Conservation (phyloP, 92 coral and sea anemone species). For the Siderastrea radians region DNA sequence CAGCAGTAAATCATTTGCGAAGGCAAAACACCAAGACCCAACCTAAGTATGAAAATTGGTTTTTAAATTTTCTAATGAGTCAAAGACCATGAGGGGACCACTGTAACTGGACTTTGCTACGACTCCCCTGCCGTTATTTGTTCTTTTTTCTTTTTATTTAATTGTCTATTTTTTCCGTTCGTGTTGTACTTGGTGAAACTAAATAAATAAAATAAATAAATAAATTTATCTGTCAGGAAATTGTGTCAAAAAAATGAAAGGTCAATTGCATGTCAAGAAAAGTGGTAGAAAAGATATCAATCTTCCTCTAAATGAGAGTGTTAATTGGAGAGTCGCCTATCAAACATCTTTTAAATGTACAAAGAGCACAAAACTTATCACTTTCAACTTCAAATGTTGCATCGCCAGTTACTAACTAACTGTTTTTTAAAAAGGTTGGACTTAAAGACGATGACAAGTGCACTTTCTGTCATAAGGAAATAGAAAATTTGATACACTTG, state of each 20-base stretch:
- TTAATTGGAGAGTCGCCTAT: slow-evolving; percentile 13
- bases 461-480: background rate
- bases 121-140: no score
- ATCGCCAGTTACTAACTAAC: background rate
- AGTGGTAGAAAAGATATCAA: slow-evolving; percentile 15
- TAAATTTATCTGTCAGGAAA: background rate
- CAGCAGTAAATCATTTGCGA: background rate
- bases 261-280: slow-evolving; percentile 11
- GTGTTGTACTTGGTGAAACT: no score
- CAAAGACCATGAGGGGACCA: background rate
- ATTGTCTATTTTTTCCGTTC: no score
- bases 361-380: slow-evolving; percentile 18
- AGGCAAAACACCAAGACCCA: background rate
- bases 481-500: background rate
- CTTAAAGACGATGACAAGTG: background rate
- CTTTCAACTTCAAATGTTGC: no score
- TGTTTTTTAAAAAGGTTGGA: background rate
- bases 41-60: background rate
- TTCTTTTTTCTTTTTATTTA: no score
- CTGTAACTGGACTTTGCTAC: no score
- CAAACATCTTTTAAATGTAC: slow-evolving; percentile 20
- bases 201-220: no score
- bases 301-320: background rate
- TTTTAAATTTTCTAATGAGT: background rate
- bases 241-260: slow-evolving; percentile 14